phyloP scores from a whole-genome alignment of 2,888 invertebrate genomes.

The Cephus pygmeus region DNA sequence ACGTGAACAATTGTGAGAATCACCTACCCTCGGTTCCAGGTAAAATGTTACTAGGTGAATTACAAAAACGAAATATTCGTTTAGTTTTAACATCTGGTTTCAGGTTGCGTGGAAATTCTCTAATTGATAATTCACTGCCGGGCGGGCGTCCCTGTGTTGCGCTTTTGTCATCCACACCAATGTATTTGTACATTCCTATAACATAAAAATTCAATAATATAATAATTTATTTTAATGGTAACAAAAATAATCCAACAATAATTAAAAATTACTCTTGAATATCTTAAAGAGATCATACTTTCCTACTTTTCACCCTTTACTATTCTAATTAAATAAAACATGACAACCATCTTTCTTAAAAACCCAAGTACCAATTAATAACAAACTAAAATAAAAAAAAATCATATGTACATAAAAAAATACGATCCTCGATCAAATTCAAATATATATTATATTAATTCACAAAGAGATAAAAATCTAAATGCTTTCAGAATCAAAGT shows the following conservation, averaged over 20 bases:
- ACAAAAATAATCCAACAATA: neutral
- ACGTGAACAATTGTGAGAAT: neutral
- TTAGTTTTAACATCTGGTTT: constrained; percentile 74
- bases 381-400: neutral
- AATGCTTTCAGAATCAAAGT: neutral
- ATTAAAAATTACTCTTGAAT: neutral
- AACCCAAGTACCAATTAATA: neutral
- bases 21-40: constrained; percentile 79
- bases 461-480: neutral
- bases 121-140: constrained; percentile 63
- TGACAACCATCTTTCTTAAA: too few species aligned
- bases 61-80: constrained; percentile 77
- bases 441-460: neutral
- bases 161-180: constrained; percentile 71
- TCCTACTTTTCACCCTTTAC: too few species aligned
- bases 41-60: constrained; percentile 76
- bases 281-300: too few species aligned
- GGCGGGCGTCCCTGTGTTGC: constrained; percentile 63
- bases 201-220: neutral
- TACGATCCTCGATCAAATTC: neutral
- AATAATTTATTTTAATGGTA: neutral
- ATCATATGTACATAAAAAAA: neutral
- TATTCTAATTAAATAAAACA: too few species aligned
- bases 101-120: constrained; percentile 68
- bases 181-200: constrained; percentile 83